A percentile compares a stretch with the other conserved stretches of the same genome.
phyloP scores from a whole-genome alignment of 2,113 vertebrate genomes.

The Paralichthys olivaceus region DNA sequence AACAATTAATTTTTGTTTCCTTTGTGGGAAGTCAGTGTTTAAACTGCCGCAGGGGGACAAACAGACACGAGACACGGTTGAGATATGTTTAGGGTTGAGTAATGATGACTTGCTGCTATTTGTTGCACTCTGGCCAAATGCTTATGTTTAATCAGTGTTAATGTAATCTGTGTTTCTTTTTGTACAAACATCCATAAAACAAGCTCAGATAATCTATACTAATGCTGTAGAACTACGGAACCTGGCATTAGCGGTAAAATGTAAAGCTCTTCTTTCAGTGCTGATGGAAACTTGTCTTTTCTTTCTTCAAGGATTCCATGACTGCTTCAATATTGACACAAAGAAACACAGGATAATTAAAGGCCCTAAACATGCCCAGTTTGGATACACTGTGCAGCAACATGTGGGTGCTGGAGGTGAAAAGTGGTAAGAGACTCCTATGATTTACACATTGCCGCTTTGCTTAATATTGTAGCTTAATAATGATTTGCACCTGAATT shows the following conservation, averaged over 20 bases:
- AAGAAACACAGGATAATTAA: slow-evolving; percentile 87
- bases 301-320: slow-evolving; percentile 80
- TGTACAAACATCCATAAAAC: not conserved
- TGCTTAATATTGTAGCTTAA: not conserved
- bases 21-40: not conserved
- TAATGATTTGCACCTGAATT: not conserved
- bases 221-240: not conserved
- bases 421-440: slow-evolving; percentile 89
- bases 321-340: slow-evolving; percentile 93
- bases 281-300: slow-evolving; percentile 26
- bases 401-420: slow-evolving; percentile 89
- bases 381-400: slow-evolving; percentile 97
- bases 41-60: not conserved
- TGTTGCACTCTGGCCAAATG: slow-evolving; percentile 51
- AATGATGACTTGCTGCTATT: slow-evolving; percentile 30
- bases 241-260: not conserved
- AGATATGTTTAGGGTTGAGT: slow-evolving; percentile 29
- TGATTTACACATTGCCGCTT: not conserved
- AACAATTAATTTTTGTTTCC: slow-evolving; percentile 36
- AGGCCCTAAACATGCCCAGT: slow-evolving; percentile 90
- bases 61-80: not conserved
- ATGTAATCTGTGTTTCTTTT: slow-evolving; percentile 1
- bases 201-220: not conserved
- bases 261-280: not conserved
- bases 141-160: slow-evolving; percentile 4